Base-by-base conservation (phyloP, 2,888 invertebrate genomes). In the Parnassius apollo region DNA sequence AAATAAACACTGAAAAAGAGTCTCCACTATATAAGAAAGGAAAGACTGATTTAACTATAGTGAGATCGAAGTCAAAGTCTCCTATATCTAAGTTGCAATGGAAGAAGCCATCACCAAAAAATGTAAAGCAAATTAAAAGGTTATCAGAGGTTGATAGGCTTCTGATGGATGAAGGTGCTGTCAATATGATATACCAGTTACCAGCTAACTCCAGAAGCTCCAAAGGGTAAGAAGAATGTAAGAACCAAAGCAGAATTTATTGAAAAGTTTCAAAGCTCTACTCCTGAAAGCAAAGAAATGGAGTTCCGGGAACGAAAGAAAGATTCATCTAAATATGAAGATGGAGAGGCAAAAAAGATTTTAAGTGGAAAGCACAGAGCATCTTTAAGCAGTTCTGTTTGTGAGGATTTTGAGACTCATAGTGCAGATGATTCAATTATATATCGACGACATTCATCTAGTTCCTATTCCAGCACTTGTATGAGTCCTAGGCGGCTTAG, bases 181-280 rank as follows among this genome's bases (percentile, higher is more conserved):
- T 96, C 2, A 97, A 97, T 82, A 95, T 97, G 94, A 90, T 97
- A 50, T 96, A 96, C 75, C 95, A 96, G 25, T 93, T 97, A 96
- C 75, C 95, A 96, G 25, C 93, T 97, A 1, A 96, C 96, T 72
- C 88, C 90, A 52, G 92, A 92, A 74, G 91, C 91, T 50, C 83
- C 86, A 18, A 90, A 91, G 69, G 91, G 91, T 10, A 90, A 83
- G 69, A 90, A 88, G 73, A 93, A 91, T 70, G 86, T 93, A 73
- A 85, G 85, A 69, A 88, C 92, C 42, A 93, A 93, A 83, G 92
- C 94, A 25, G 94, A 94, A 72, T 87, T 94, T 66, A 94, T 94
- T 1, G 94, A 94, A 72, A 94, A 93, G 74, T 80, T 94, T 68
- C 90, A 94, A 70, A 92, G 88, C 69, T 92, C 84, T 69, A 92